Percentiles rank a stretch among this genome's conserved stretches.
Evolutionary conservation across 2,113 vertebrate genomes (phyloP).

Genomic region (Pelmatolapia mariae): DNA sequence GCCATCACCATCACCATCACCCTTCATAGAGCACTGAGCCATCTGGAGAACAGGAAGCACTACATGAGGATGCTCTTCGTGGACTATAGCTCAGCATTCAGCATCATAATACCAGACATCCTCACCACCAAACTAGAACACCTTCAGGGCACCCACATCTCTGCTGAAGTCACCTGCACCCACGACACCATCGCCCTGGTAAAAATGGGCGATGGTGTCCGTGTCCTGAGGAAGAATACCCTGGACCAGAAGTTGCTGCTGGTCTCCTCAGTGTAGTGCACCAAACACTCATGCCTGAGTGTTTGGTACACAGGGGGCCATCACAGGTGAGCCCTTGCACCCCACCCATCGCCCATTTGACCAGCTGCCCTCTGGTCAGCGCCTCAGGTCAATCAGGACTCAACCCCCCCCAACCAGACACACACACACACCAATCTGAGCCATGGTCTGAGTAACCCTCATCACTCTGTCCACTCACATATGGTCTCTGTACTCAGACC

Average conservation of each 20-base stretch:
- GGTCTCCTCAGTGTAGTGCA: no score
- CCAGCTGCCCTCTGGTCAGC: no score
- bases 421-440: neutral
- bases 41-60: neutral
- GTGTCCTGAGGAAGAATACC: no score
- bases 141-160: neutral
- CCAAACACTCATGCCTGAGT: no score
- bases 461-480: neutral
- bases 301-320: no score
- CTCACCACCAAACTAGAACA: rapidly evolving
- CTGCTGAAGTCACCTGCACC: neutral
- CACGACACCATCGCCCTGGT: neutral
- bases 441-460: rapidly evolving
- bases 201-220: no score
- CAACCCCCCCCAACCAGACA: no score
- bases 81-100: neutral
- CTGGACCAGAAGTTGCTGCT: no score
- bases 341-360: no score
- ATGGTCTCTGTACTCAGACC: neutral
- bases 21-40: neutral
- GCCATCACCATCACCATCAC: rapidly evolving
- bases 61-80: neutral
- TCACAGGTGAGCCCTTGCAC: no score
- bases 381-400: no score
- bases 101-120: neutral